Evolutionary conservation across 2,888 invertebrate species (phyloP).

Genomic region (Tenthredo distinguenda): DNA sequence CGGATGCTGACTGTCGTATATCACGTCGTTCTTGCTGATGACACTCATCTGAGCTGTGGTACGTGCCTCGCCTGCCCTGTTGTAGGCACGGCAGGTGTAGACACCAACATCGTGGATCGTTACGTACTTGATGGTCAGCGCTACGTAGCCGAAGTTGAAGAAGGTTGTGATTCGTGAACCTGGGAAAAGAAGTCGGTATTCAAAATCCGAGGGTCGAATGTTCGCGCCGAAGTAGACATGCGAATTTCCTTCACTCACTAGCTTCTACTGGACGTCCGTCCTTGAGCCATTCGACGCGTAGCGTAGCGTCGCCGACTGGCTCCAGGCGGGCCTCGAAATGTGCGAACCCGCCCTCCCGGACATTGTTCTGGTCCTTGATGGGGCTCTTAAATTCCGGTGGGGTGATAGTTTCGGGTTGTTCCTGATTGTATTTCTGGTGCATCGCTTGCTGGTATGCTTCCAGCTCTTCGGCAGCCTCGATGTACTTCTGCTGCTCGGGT

Average conservation of each 20-base stretch:
- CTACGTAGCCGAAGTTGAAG: slow-evolving; percentile 97
- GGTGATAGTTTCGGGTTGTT: slow-evolving; percentile 88
- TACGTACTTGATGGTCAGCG: slow-evolving; percentile 94
- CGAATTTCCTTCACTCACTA: slow-evolving; percentile 79
- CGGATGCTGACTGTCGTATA: slow-evolving; percentile 95
- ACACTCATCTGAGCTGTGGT: slow-evolving; percentile 91
- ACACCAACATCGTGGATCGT: slow-evolving; percentile 93
- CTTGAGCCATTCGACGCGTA: slow-evolving; percentile 95
- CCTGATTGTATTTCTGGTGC: slow-evolving; percentile 89
- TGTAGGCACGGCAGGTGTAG: slow-evolving; percentile 93
- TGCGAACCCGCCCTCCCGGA: slow-evolving; percentile 95
- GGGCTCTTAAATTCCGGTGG: slow-evolving; percentile 94
- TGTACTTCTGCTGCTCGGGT: slow-evolving; percentile 94
- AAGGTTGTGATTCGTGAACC: slow-evolving; percentile 94
- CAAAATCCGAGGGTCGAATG: background rate
- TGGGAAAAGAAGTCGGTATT: slow-evolving; percentile 61
- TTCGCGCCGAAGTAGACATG: no score
- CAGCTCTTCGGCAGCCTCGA: slow-evolving; percentile 94
- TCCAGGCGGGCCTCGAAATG: slow-evolving; percentile 97
- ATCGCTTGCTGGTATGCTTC: slow-evolving; percentile 93
- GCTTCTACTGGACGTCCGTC: slow-evolving; percentile 95
- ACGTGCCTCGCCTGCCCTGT: slow-evolving; percentile 91
- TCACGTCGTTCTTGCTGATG: slow-evolving; percentile 91
- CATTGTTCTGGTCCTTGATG: slow-evolving; percentile 91
- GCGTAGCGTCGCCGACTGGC: slow-evolving; percentile 93